Evolutionary conservation across 37 sponge, comb jelly and placozoan genomes (phyloP).

Genomic region (Oopsacas minuta): DNA sequence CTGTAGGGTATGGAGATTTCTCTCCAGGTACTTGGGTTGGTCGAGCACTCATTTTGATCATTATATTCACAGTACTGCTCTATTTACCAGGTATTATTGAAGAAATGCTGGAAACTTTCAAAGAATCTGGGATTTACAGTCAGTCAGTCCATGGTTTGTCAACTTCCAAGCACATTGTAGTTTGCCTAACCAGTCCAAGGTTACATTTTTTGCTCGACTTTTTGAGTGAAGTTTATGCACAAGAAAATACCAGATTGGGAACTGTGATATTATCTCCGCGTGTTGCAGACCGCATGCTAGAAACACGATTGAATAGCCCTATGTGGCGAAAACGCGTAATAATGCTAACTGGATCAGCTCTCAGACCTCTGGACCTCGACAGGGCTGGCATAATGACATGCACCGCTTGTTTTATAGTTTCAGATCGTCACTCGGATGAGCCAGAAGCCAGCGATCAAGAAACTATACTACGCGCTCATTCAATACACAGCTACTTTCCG

Average conservation of each 20-base stretch:
- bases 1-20: slow-evolving; percentile 65
- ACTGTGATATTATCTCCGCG: background rate
- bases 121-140: background rate
- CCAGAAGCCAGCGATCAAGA: slow-evolving; percentile 35
- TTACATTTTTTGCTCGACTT: slow-evolving; percentile 14
- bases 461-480: slow-evolving; percentile 54
- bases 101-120: background rate
- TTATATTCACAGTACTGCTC: slow-evolving; percentile 21
- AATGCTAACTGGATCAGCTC: background rate
- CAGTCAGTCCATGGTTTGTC: background rate
- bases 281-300: background rate
- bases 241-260: background rate
- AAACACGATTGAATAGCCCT: background rate
- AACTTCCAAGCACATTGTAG: background rate
- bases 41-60: slow-evolving; percentile 27
- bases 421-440: background rate
- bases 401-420: background rate
- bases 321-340: slow-evolving; percentile 5
- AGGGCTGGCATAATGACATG: slow-evolving; percentile 3
- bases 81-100: slow-evolving; percentile 15
- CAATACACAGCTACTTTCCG: slow-evolving; percentile 46
- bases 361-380: background rate
- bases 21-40: slow-evolving; percentile 41
- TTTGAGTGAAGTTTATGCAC: slow-evolving; percentile 4
- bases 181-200: slow-evolving; percentile 5